Conservation (phyloP, 2,113 vertebrate species). For the Myrmophylax atrothorax region DNA sequence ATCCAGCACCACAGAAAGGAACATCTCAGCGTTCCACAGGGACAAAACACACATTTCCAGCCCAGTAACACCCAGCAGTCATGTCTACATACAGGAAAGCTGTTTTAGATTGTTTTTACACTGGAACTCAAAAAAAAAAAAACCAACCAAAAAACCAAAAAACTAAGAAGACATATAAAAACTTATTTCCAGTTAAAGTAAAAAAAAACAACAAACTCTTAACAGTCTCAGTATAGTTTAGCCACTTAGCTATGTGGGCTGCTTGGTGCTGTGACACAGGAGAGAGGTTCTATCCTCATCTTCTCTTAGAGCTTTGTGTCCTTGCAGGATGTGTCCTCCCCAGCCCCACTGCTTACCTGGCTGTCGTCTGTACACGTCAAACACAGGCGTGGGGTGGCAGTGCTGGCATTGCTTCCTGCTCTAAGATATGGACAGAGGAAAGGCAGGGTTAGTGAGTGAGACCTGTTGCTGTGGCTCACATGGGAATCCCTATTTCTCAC, state of each 20-base stretch:
- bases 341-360: constrained; percentile 11
- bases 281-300: not conserved
- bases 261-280: not conserved
- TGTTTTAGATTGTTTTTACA: not conserved
- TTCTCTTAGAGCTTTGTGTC: not conserved
- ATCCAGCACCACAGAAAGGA: not conserved
- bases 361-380: not conserved
- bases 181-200: not conserved
- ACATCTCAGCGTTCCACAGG: not conserved
- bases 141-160: not conserved
- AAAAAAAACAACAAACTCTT: not conserved
- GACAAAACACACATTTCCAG: not conserved
- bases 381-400: constrained; percentile 5
- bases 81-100: not conserved
- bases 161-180: not conserved
- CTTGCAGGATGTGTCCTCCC: not conserved
- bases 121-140: not conserved
- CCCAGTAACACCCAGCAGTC: not conserved
- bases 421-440: constrained; percentile 16
- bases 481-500: not conserved
- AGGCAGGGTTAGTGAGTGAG: not conserved
- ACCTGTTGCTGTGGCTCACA: fast-evolving
- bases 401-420: not conserved
- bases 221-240: not conserved
- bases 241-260: not conserved